Conservation (phyloP, 2,888 invertebrate species). For the Clepsis dumicolana region DNA sequence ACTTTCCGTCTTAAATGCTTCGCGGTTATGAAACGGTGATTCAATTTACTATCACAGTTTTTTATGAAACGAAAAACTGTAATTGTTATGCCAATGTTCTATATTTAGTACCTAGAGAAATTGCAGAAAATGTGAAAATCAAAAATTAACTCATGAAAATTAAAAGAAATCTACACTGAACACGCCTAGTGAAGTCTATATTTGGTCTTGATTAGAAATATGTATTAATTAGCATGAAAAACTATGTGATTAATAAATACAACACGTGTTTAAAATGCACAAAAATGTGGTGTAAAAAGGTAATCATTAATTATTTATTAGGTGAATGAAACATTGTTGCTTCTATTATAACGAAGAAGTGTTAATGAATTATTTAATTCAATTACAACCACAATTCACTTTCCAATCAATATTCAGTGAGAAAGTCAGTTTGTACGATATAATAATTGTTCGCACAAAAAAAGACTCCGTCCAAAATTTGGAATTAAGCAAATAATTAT, state of each 20-base stretch:
- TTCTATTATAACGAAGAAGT: not conserved
- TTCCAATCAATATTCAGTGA: not conserved
- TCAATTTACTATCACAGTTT: too few relatives aligned
- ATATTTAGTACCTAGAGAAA: too few relatives aligned
- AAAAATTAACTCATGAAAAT: too few relatives aligned
- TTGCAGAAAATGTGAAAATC: too few relatives aligned
- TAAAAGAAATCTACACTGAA: too few relatives aligned
- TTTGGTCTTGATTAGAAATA: too few relatives aligned
- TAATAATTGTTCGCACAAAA: too few relatives aligned
- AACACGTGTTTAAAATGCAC: not conserved
- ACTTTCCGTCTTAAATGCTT: not conserved
- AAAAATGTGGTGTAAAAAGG: not conserved
- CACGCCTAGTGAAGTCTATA: too few relatives aligned
- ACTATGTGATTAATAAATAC: not conserved
- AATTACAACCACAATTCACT: not conserved
- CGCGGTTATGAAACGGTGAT: not conserved
- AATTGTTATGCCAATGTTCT: too few relatives aligned
- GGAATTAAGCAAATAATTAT: too few relatives aligned
- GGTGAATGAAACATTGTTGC: conserved; percentile 3
- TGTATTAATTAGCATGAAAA: not conserved
- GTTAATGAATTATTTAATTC: not conserved
- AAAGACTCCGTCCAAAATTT: too few relatives aligned
- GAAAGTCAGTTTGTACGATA: not conserved
- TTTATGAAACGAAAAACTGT: too few relatives aligned
- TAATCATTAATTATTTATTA: not conserved